Evolutionary conservation across 2,797 vertebrate species (phyloP).

Genomic region (Chelonia mydas): DNA sequence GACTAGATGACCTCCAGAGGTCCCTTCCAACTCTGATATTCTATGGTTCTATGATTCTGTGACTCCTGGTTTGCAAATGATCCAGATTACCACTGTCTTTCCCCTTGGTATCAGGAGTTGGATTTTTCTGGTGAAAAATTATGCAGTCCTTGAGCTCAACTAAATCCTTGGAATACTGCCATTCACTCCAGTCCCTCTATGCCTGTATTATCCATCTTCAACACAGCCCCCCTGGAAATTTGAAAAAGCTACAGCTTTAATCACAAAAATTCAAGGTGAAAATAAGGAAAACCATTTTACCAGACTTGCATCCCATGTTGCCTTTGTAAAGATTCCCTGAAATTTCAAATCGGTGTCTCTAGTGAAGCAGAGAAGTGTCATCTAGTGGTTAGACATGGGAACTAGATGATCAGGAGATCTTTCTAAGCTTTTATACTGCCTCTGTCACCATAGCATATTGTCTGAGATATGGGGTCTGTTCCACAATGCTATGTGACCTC

Average conservation of each 20-base stretch:
- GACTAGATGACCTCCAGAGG: no score
- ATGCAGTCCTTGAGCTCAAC: not conserved
- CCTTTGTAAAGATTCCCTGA: not conserved
- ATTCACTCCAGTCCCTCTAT: not conserved
- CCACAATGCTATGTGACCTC: not conserved
- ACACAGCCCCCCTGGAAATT: not conserved
- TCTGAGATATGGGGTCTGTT: not conserved
- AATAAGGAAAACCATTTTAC: not conserved
- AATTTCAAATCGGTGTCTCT: not conserved
- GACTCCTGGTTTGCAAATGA: not conserved
- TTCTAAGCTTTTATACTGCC: not conserved
- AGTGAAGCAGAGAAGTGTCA: not conserved
- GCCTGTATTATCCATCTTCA: not conserved
- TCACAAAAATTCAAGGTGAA: not conserved
- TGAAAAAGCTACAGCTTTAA: not conserved
- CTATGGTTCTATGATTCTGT: no score
- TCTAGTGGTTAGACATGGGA: not conserved
- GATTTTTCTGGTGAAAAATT: not conserved
- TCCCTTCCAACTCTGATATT: no score
- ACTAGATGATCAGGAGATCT: not conserved
- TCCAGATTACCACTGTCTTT: not conserved
- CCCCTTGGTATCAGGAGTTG: fast-evolving
- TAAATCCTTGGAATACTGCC: not conserved
- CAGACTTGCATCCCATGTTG: not conserved
- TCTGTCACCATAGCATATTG: not conserved